Percentiles rank a stretch among this genome's conserved stretches.
phyloP scores from a whole-genome alignment of 2,113 vertebrate species.

The Micronisus gabar region DNA sequence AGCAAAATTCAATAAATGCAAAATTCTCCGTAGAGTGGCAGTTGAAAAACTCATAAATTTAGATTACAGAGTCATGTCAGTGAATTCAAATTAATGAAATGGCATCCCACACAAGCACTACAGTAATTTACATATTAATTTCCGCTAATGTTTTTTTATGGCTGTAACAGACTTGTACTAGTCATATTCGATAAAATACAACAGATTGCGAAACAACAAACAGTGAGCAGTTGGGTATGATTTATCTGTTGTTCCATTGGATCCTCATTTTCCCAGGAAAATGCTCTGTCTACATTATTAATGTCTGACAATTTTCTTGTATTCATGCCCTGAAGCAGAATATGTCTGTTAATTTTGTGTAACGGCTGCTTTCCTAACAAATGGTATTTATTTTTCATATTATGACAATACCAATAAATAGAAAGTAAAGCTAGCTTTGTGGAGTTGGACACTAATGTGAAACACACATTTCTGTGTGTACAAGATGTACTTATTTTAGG shows the following conservation, averaged over 20 bases:
- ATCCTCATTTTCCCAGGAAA: constrained; percentile 54
- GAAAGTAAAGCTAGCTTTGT: not conserved
- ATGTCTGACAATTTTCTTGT: constrained; percentile 55
- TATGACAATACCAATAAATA: constrained; percentile 2
- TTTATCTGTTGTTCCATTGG: constrained; percentile 66
- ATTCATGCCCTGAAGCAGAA: constrained; percentile 45
- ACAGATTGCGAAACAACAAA: constrained; percentile 68
- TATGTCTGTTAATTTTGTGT: constrained; percentile 55
- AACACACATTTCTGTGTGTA: not conserved
- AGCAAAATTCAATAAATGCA: constrained; percentile 74
- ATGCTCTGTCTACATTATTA: constrained; percentile 63
- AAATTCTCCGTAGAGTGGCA: constrained; percentile 56
- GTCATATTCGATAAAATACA: constrained; percentile 74
- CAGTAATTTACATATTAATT: constrained; percentile 85
- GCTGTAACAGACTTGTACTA: constrained; percentile 72
- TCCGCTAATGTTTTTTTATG: constrained; percentile 72
- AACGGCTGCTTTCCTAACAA: constrained; percentile 39
- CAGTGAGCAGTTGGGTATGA: constrained; percentile 49
- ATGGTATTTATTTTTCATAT: constrained; percentile 33
- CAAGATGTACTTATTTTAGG: not conserved
- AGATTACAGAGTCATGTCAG: constrained; percentile 78
- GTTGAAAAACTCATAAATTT: constrained; percentile 78
- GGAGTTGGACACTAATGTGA: not conserved
- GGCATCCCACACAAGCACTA: constrained; percentile 59
- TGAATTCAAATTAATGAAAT: constrained; percentile 82